Percentiles rank a stretch among this genome's conserved stretches.
These are phyloP conservation scores for Griposia aprilina DNA, from an alignment of 2,888 invertebrate genomes.

Conservation along the genomic window DNA sequence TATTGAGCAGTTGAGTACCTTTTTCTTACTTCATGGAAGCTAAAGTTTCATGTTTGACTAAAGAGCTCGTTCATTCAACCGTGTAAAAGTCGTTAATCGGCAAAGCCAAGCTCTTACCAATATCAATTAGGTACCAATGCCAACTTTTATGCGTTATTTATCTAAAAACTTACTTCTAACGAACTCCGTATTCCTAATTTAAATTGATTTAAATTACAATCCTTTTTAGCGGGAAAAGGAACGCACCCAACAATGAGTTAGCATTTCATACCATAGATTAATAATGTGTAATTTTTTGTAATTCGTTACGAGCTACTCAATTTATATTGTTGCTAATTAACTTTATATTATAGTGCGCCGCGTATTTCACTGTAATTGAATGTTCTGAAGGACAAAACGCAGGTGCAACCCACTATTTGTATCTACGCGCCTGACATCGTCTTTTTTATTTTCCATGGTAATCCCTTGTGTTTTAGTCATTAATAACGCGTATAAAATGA, in stretches of 20 bases:
- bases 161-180: constrained; percentile 3
- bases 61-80: constrained; percentile 35
- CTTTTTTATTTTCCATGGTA: constrained; percentile 35
- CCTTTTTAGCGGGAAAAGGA: constrained; percentile 29
- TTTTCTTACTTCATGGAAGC: constrained; percentile 43
- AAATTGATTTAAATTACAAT: constrained; percentile 39
- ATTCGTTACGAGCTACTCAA: constrained; percentile 56
- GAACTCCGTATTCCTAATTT: constrained; percentile 35
- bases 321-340: constrained; percentile 65
- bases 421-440: constrained; percentile 34
- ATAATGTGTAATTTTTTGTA: constrained; percentile 56
- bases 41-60: constrained; percentile 19
- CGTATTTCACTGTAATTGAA: constrained; percentile 64
- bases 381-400: constrained; percentile 60
- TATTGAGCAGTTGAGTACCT: constrained; percentile 13
- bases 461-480: constrained; percentile 36
- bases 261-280: constrained; percentile 45
- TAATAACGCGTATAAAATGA: constrained; percentile 42
- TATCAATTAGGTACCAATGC: constrained; percentile 41
- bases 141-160: constrained; percentile 6
- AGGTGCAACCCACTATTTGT: constrained; percentile 58
- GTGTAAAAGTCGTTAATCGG: constrained; percentile 50
- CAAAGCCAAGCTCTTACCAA: constrained; percentile 9
- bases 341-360: constrained; percentile 53
- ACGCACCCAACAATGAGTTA: constrained; percentile 30